Conservation (phyloP, 2,797 vertebrate genomes). For the Ctenopoma multispine region DNA sequence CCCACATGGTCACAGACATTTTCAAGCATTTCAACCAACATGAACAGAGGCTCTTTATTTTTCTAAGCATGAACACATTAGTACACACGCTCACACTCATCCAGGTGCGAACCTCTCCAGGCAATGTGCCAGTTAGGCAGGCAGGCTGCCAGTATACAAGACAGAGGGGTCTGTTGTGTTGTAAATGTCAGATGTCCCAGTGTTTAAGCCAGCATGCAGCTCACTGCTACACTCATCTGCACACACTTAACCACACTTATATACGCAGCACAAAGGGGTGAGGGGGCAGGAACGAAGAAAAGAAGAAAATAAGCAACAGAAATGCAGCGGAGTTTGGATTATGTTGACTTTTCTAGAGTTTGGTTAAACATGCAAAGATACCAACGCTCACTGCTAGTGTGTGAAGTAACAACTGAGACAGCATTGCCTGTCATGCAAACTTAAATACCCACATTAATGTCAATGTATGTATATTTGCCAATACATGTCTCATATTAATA, state of each 20-base stretch:
- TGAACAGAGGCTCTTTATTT: slow-evolving; percentile 10
- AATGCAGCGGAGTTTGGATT: slow-evolving; percentile 6
- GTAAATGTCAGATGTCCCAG: slow-evolving; percentile 77
- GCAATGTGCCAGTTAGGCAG: slow-evolving; percentile 61
- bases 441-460: neutral
- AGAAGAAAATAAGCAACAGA: neutral
- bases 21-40: slow-evolving; percentile 22
- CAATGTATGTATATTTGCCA: neutral
- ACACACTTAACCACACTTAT: slow-evolving; percentile 62
- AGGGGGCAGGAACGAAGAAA: neutral
- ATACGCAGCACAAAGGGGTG: slow-evolving; percentile 21
- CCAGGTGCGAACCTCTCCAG: slow-evolving; percentile 72
- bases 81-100: slow-evolving; percentile 10
- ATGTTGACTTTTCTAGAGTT: neutral
- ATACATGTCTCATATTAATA: too few relatives aligned
- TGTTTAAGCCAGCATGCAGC: slow-evolving; percentile 63
- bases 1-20: slow-evolving; percentile 6
- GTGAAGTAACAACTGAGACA: neutral
- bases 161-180: slow-evolving; percentile 74
- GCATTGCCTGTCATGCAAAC: neutral
- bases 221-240: slow-evolving; percentile 53
- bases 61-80: slow-evolving; percentile 8
- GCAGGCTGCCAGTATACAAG: slow-evolving; percentile 63
- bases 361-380: neutral
- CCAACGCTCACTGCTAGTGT: neutral